phyloP scores from a whole-genome alignment of 2,888 invertebrate species.

The Rambutsinella grinnellia region DNA sequence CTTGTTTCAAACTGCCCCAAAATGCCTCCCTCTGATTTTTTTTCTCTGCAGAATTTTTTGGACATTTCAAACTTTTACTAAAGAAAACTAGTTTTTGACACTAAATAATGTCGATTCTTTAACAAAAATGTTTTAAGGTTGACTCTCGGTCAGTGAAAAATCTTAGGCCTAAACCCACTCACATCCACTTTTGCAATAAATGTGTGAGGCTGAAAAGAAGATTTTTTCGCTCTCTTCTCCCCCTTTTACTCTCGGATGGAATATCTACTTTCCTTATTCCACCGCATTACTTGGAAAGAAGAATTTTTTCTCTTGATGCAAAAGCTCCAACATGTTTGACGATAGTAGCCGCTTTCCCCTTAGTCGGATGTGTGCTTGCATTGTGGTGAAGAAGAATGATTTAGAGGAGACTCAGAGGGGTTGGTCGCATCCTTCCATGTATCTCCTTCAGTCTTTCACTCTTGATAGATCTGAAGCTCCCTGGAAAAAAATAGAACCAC shows the following conservation, averaged over 20 bases:
- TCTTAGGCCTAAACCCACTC: not conserved
- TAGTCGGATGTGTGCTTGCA: not conserved
- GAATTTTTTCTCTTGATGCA: not conserved
- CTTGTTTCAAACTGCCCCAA: too few relatives aligned
- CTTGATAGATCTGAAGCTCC: not conserved
- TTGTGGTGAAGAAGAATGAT: constrained; percentile 18
- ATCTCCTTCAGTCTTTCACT: constrained; percentile 12
- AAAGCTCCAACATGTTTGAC: not conserved
- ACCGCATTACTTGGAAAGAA: not conserved
- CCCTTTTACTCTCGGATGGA: not conserved
- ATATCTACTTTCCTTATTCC: not conserved
- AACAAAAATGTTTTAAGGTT: too few relatives aligned
- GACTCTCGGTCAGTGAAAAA: too few relatives aligned
- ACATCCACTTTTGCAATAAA: not conserved
- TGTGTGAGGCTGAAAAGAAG: not conserved
- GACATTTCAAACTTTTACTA: too few relatives aligned
- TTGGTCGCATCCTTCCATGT: constrained; percentile 32
- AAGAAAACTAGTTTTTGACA: too few relatives aligned
- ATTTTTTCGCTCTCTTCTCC: not conserved
- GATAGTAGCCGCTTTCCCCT: too few relatives aligned
- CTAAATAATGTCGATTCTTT: too few relatives aligned
- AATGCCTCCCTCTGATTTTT: too few relatives aligned
- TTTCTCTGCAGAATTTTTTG: too few relatives aligned
- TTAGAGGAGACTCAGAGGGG: constrained; percentile 34
- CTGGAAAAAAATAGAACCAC: constrained; percentile 24